These are phyloP conservation scores for Thermophis baileyi DNA, from an alignment of 2,113 vertebrate genomes.

Conservation along the genomic window DNA sequence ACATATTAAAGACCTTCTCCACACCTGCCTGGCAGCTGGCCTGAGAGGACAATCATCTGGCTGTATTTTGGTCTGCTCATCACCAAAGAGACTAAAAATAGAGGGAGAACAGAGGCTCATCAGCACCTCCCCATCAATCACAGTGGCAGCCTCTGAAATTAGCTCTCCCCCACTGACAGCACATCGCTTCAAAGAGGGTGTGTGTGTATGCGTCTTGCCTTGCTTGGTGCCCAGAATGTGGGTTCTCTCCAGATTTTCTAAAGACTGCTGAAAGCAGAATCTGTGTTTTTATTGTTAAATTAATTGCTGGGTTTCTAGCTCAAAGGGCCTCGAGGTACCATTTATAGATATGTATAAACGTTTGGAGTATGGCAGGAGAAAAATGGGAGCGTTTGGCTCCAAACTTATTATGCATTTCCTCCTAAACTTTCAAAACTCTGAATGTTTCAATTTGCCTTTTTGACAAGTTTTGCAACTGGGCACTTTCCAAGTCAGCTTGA, in stretches of 20 bases:
- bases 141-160: constrained; percentile 48
- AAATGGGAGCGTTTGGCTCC: too few relatives aligned
- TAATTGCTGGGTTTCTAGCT: background rate
- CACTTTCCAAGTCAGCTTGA: background rate
- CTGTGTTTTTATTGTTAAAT: background rate
- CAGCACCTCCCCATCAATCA: constrained; percentile 36
- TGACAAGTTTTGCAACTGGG: background rate
- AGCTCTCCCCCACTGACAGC: constrained; percentile 41
- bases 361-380: too few relatives aligned
- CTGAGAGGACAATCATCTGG: background rate
- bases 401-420: background rate
- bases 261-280: background rate
- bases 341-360: background rate
- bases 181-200: constrained; percentile 1
- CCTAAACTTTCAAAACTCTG: background rate
- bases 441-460: background rate
- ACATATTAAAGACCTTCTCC: background rate
- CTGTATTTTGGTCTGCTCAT: background rate
- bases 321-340: background rate
- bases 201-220: background rate
- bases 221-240: background rate
- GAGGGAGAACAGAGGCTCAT: background rate
- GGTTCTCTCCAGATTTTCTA: background rate
- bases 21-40: background rate
- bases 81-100: background rate